Evolutionary conservation across 2,797 vertebrate genomes (phyloP), one percentile per base, ranked within the genome.

Genomic region (Morelia viridis): DNA sequence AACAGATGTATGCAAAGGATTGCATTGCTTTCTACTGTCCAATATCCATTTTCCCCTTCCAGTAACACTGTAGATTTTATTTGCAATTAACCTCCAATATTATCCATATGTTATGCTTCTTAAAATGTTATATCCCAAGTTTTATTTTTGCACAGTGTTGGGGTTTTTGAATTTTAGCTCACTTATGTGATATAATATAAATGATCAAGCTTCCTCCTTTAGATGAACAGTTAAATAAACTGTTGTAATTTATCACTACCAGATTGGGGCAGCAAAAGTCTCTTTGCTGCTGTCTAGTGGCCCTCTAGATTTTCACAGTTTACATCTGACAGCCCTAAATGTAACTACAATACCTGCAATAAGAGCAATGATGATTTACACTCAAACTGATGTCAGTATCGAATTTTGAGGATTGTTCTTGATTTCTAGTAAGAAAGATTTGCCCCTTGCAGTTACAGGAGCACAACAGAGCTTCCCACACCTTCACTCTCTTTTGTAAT

Each of bases 1-100:
- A 97, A 85, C 97, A 97, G 94, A 97, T 97, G 97, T 95, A 94
- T 93, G 89, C 90, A 96, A 95, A 56, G 46, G 96, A 93, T 65
- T 94, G 96, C 93, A 94, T 96, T 92, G 95, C 92, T 91, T 97
- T 92, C 97, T 95, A 89, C 88, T 96, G 89, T 87, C 93, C 62
- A 85, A 0, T 61, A 93, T 91, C 90, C 88, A 87, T 91, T 93
- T 95, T 91, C 91, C 12, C 41, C 60, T 53, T 91, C 93, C 92
- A 11, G 15, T 41, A 62, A 46, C 65, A 0, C 35, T 89, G 56
- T 93, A 91, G 80, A 91, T 88, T 89, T 17, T 71, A 84, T 68
- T 92, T 92, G 90, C 1, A 64, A 57, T 89, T 88, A 1, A 28
- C 35, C 13, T 91, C 61, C 68, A n/a, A 76, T 56, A 56, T 41